phyloP scores from a whole-genome alignment of 1,140 invertebrate species.

The Pseudomyrmex sp. region DNA sequence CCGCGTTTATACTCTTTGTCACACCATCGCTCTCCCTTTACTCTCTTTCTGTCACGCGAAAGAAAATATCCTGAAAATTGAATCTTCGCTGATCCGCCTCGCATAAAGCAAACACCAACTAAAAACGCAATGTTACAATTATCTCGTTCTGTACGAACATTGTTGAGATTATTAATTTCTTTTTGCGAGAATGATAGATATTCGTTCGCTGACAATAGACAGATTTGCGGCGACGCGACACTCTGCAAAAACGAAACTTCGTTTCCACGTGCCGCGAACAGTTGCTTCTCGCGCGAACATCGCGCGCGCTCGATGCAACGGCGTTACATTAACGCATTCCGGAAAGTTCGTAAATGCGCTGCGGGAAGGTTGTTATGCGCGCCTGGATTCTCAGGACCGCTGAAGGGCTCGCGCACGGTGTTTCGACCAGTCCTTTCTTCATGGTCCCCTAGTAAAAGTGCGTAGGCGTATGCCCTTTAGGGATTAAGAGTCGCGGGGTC shows the following conservation, averaged over 20 bases:
- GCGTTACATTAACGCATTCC: constrained; percentile 45
- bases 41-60: too few relatives aligned
- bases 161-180: too few relatives aligned
- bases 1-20: too few relatives aligned
- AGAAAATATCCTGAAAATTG: too few relatives aligned
- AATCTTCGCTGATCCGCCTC: too few relatives aligned
- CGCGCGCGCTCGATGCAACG: background rate
- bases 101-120: too few relatives aligned
- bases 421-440: constrained; percentile 76
- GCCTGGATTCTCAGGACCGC: constrained; percentile 67
- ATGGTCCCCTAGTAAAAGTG: constrained; percentile 85
- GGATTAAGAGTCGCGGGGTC: constrained; percentile 71
- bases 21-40: too few relatives aligned
- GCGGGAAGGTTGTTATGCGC: constrained; percentile 39
- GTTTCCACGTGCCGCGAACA: background rate
- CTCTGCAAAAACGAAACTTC: constrained; percentile 5
- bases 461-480: constrained; percentile 85
- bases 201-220: background rate
- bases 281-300: background rate
- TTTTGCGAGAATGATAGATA: too few relatives aligned
- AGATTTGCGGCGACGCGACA: background rate
- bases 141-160: too few relatives aligned
- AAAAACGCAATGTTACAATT: too few relatives aligned
- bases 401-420: constrained; percentile 74
- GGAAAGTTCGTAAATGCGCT: constrained; percentile 41